Conservation (phyloP, 2,113 vertebrate genomes). For the Campylomormyrus tamandua region DNA sequence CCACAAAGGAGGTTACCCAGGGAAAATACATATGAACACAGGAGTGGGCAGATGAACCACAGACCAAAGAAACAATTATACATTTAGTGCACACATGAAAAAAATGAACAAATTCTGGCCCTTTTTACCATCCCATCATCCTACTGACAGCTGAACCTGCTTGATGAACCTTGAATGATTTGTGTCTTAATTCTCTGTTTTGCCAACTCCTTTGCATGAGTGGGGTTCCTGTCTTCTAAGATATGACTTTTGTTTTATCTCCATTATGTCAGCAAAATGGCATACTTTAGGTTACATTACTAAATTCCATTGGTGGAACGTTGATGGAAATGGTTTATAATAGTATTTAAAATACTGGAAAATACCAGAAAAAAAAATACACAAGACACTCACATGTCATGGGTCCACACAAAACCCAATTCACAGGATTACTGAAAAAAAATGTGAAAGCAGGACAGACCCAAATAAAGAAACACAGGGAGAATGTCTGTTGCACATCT, state of each 20-base stretch:
- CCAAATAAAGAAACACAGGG: background rate
- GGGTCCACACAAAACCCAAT: background rate
- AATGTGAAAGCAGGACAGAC: background rate
- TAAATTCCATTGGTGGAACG: background rate
- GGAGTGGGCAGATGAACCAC: too few relatives aligned
- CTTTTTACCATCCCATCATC: conserved; percentile 44
- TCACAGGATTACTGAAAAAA: background rate
- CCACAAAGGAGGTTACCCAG: background rate
- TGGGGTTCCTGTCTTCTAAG: background rate
- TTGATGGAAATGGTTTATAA: background rate
- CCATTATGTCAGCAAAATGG: background rate
- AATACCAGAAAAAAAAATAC: background rate
- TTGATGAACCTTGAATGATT: conserved; percentile 25
- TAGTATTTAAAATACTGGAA: background rate
- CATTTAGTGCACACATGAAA: too few relatives aligned
- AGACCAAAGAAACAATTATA: too few relatives aligned
- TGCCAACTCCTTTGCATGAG: background rate
- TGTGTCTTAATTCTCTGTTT: background rate
- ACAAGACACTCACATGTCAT: background rate
- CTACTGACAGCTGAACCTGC: conserved; percentile 58
- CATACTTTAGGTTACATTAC: background rate
- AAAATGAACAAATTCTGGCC: background rate
- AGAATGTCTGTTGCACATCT: background rate
- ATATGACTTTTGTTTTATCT: background rate
- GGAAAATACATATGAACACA: background rate